phyloP scores from a whole-genome alignment of 2,797 vertebrate genomes.

The Pseudocheirus occidentalis region DNA sequence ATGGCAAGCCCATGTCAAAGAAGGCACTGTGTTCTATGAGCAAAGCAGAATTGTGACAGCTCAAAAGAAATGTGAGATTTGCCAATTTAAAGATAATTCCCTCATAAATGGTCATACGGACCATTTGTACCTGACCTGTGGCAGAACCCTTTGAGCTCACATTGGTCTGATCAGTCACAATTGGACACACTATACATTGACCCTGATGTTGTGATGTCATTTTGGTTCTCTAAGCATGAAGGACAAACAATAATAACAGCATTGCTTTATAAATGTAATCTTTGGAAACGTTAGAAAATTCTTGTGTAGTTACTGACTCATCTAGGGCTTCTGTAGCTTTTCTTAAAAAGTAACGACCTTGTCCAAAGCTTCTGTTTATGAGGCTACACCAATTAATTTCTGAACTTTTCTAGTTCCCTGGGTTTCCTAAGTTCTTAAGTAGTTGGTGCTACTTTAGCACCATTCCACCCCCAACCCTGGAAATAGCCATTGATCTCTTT shows the following conservation, averaged over 20 bases:
- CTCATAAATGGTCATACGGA: not conserved
- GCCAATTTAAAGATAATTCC: not conserved
- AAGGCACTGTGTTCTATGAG: not conserved
- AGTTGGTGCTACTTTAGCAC: not conserved
- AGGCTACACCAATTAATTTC: not conserved
- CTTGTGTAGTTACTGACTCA: no score
- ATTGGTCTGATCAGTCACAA: not conserved
- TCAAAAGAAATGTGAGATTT: not conserved
- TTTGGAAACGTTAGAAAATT: not conserved
- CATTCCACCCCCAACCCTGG: not conserved
- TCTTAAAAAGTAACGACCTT: not conserved
- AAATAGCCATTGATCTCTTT: not conserved
- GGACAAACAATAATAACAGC: not conserved
- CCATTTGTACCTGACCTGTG: not conserved
- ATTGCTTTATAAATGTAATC: not conserved
- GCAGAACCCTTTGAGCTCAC: not conserved
- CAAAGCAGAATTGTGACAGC: not conserved
- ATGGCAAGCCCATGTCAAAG: not conserved
- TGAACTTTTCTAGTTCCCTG: not conserved
- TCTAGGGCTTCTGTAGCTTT: not conserved
- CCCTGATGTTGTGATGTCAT: not conserved
- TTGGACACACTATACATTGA: not conserved
- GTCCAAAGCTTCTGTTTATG: not conserved
- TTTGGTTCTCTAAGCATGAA: not conserved
- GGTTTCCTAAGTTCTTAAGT: not conserved